These are phyloP conservation scores for Diabrotica virgifera DNA, from an alignment of 1,140 invertebrate genomes.

Conservation along the genomic window DNA sequence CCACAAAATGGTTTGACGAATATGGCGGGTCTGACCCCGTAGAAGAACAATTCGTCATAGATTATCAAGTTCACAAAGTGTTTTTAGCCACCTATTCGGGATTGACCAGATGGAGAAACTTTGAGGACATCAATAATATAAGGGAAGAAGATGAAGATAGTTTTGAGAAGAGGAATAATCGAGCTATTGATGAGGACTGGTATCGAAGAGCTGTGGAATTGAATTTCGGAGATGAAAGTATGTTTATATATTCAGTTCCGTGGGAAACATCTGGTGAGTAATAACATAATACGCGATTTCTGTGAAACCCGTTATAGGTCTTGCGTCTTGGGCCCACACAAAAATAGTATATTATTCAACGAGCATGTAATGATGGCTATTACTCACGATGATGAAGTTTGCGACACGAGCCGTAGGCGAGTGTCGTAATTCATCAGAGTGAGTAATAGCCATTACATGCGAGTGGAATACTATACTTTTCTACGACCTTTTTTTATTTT, in stretches of 20 bases:
- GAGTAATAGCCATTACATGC: too few species aligned
- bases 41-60: constrained; percentile 15
- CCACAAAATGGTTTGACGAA: constrained; percentile 36
- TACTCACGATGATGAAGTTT: too few species aligned
- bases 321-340: too few species aligned
- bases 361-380: too few species aligned
- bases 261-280: constrained; percentile 53
- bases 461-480: too few species aligned
- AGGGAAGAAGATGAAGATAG: constrained; percentile 27
- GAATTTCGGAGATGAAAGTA: constrained; percentile 71
- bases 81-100: constrained; percentile 86
- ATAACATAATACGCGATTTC: neutral
- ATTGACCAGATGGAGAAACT: constrained; percentile 75
- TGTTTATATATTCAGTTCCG: constrained; percentile 83
- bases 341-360: too few species aligned
- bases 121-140: constrained; percentile 24
- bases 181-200: constrained; percentile 87
- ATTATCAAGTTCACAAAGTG: constrained; percentile 42
- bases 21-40: constrained; percentile 16
- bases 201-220: constrained; percentile 90
- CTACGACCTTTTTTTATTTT: too few species aligned
- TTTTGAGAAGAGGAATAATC: constrained; percentile 53
- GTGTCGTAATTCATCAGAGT: too few species aligned
- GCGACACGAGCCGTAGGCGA: too few species aligned
- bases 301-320: too few species aligned